Base-by-base conservation (phyloP, 1,140 invertebrate genomes). In the Gyrodactylus bullatarudis region DNA sequence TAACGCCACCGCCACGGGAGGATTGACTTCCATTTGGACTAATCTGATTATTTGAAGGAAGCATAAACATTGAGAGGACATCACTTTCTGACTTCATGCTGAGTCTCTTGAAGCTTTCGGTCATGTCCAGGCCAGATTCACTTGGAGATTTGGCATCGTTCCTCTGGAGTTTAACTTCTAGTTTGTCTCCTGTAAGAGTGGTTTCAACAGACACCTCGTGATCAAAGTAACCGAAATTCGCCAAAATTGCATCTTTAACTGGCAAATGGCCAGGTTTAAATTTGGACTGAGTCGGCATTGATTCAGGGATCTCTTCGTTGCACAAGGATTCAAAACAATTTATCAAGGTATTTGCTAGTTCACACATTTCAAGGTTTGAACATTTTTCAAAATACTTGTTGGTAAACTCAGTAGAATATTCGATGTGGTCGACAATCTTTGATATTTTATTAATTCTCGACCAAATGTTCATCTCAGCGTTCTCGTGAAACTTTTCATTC, bases 381-480 rank as follows among this genome's bases (percentile, higher is more conserved):
- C 70, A 71, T n/a, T 71, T 71, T 8, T 71, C 23, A 20, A 71
- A 26, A 26, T 71, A 71, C 1, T 21, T 23, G 1, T 25, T 25
- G 1, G 70, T 25, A 24, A 71, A 71, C 20, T 71, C 70, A 25
- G 20, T 8, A 25, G 70, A n/a, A 16, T 24, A 71, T 8, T 71
- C 70, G 24, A 71, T 71, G 23, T 71, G 70, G 8, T 71, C 70
- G 8, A 71, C 20, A 71, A 20, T 23, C 26, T 71, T 71, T 24
- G 21, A 21, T 20, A 21, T 24, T 24, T 24, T 8, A 26, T 71
- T 26, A 26, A 71, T 71, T 25, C 26, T 24, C 20, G 21, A 23
- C 70, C 21, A 23, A 24, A 71, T 71, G 22, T 24, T 26, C 8
- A 71, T 23, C 24, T 71, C 70, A 20, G 24, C 8, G 24, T 71